Evolutionary conservation across 2,797 vertebrate species (phyloP), one percentile per base, ranked within the genome.

Genomic region (Ctenopoma multispine): DNA sequence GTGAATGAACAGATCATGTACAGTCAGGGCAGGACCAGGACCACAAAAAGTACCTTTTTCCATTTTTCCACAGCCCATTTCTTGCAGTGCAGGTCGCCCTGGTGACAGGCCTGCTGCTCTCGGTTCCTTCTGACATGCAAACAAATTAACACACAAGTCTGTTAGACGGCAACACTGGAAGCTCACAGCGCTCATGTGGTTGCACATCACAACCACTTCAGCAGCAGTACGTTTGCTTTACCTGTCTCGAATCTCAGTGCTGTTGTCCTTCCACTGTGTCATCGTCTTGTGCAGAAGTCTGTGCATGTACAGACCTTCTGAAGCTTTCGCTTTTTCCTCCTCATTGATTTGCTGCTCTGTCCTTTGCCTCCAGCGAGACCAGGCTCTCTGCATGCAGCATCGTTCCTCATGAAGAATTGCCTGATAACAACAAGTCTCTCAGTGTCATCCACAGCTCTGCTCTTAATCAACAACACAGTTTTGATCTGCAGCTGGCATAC

Each of bases 371-470:
- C 98, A 99, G 3, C 0, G 53, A 55, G 20, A 47, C 96, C 96
- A 97, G 75, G 43, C 92, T 67, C 24, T 76, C 49, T 1, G 63
- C 73, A 95, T 10, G 12, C 84, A 82, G 14, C 58, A 80, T 62
- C 23, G 85, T 63, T 96, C 88, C 0, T 90, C 91, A 1, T 96
- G 95, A 34, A 95, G 83, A 49, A 95, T 63, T 20, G 97, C 97
- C 97, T 99, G 65, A 34, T 43, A 53, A 81, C 4, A 56, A 11
- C 0, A 24, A 17, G 41, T 15, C 20, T 0, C 13, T 81, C 23
- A 70, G 43, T 48, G 18, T 69, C 20, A 53, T 7, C 10, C 17
- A 53, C 12, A 60, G 6, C 17, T 4, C 7, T 1, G 10, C 23
- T 49, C 43, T 15, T n/a, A 41, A 48, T 29, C 18, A 43, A 12